Percentiles rank a stretch among this genome's conserved stretches.
These are phyloP conservation scores for Plecturocebus donacophilus DNA, from an alignment of 2,113 vertebrate species.

Conservation along the genomic window DNA sequence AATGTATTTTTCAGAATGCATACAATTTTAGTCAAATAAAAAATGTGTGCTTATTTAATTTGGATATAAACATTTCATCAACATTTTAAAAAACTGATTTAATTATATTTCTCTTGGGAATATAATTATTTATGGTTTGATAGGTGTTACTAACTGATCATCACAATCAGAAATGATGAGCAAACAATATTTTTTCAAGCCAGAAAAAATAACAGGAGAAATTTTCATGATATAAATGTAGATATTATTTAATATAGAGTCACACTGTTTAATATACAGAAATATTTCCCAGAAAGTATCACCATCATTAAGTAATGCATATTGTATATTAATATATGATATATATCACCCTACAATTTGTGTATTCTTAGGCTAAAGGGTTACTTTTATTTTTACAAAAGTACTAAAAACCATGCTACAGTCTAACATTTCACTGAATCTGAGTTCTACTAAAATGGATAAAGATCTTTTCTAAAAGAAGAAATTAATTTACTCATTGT, in stretches of 20 bases:
- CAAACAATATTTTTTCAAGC: neutral
- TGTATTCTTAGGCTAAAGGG: neutral
- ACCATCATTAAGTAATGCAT: neutral
- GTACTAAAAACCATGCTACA: neutral
- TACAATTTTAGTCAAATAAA: neutral
- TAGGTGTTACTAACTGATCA: neutral
- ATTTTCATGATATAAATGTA: neutral
- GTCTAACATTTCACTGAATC: neutral
- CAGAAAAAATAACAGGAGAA: neutral
- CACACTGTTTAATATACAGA: neutral
- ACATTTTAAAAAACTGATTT: neutral
- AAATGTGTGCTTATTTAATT: neutral
- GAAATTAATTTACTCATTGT: neutral
- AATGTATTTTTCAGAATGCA: neutral
- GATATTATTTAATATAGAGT: neutral
- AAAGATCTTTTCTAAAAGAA: neutral
- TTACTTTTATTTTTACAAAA: neutral
- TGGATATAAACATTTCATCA: neutral
- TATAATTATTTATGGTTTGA: neutral
- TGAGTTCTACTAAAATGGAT: neutral
- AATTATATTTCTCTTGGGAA: neutral
- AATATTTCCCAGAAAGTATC: neutral
- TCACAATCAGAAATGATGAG: neutral
- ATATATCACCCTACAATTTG: neutral
- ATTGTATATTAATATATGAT: neutral